Conservation (phyloP, 2,113 vertebrate genomes). For the Odobenus rosmarus region DNA sequence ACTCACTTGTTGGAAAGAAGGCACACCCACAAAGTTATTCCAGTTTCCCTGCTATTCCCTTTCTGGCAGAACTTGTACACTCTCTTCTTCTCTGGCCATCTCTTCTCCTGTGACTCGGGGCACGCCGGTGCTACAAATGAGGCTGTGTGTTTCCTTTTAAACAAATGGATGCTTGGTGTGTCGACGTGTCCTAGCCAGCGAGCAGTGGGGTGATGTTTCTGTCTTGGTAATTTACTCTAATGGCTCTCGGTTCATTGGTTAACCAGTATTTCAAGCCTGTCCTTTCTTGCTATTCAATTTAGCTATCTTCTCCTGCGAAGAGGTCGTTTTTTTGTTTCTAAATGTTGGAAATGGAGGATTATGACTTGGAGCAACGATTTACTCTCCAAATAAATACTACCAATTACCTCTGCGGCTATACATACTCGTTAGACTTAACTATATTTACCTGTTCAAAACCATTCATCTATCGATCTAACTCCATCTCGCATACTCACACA, state of each 20-base stretch:
- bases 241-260: constrained; percentile 77
- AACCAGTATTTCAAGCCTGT: constrained; percentile 81
- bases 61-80: neutral
- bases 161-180: constrained; percentile 72
- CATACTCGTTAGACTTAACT: constrained; percentile 59
- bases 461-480: constrained; percentile 66
- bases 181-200: constrained; percentile 8
- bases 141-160: constrained; percentile 59
- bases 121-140: constrained; percentile 53
- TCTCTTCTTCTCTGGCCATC: constrained; percentile 2
- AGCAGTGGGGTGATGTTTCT: constrained; percentile 63
- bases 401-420: constrained; percentile 73
- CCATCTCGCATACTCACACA: neutral
- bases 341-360: constrained; percentile 79
- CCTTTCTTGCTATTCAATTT: constrained; percentile 79
- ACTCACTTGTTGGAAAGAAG: constrained; percentile 10
- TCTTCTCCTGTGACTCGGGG: neutral
- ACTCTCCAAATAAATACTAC: constrained; percentile 76
- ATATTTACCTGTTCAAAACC: constrained; percentile 70
- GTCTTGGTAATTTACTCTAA: constrained; percentile 77
- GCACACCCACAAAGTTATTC: neutral
- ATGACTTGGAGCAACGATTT: constrained; percentile 80
- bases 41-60: neutral
- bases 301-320: constrained; percentile 58
- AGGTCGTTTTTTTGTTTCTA: constrained; percentile 78